Evolutionary conservation across 2,797 vertebrate species (phyloP), one percentile per base, ranked within the genome.

Genomic region (Dendrocincla fuliginosa): DNA sequence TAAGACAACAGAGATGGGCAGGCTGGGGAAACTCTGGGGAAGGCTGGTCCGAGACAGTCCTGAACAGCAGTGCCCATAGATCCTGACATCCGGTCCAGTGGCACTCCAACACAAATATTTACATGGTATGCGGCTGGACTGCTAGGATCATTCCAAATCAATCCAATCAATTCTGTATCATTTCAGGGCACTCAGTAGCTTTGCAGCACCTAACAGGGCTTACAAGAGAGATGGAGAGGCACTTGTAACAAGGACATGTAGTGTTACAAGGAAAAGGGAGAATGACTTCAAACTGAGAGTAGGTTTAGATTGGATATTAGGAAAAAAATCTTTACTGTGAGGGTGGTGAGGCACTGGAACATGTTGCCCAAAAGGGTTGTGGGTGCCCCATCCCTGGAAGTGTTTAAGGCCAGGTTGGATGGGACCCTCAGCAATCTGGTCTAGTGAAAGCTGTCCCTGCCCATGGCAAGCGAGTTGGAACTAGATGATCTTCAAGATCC

Each of bases 111-210:
- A 47, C 3, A 6, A 22, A 76, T 32, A 14, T 19, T 46, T 27
- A 24, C 0, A 0, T 18, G 20, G 42, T 18, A 3, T 1, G 2
- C 33, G 47, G 16, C 28, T 63, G 57, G 37, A 44, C 28, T 71
- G 18, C 42, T n/a, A 52, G 57, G 42, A 57, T 49, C 33, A 39
- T 67, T 46, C 37, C n/a, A 75, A 12, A 24, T 84, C 50, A 67
- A 37, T 32, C 13, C 27, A 41, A 18, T 17, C 13, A 63, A 5
- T 41, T 74, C 49, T 20, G 1, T 23, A 33, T 19, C 2, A 55
- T 70, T 37, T 67, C 47, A 74, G 32, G 28, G 22, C 27, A 68
- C 16, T 53, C 33, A 47, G 47, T 32, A 75, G 37, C n/a, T 33
- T 68, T 35, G 15, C 20, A 63, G 42, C 22, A 39, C 69, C 42